Percentiles rank a stretch among this genome's conserved stretches.
phyloP scores from a whole-genome alignment of 2,888 invertebrate species.

The Diarsia rubi region DNA sequence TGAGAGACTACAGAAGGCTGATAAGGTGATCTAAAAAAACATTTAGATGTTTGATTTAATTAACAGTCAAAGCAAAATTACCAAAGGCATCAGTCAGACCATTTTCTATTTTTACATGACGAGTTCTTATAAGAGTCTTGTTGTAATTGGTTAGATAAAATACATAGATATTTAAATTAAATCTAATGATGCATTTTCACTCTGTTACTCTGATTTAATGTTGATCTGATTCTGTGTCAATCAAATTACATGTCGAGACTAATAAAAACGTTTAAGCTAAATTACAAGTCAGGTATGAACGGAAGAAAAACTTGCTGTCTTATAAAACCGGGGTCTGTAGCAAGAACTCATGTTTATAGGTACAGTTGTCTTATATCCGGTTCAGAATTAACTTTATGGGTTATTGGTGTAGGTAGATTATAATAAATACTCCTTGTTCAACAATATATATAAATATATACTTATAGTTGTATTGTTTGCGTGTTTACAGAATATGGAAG shows the following conservation, averaged over 20 bases:
- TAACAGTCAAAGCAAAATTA: neutral
- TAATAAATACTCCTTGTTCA: slow-evolving; percentile 37
- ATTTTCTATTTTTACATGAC: neutral
- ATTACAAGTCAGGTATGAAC: slow-evolving; percentile 64
- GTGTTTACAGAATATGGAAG: slow-evolving; percentile 6
- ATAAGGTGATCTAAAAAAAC: neutral
- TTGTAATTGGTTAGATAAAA: neutral
- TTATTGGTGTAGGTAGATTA: slow-evolving; percentile 49
- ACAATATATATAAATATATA: slow-evolving; percentile 4
- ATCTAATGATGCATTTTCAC: slow-evolving; percentile 17
- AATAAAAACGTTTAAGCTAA: slow-evolving; percentile 61
- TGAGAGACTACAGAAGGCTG: neutral
- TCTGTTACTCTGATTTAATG: slow-evolving; percentile 20
- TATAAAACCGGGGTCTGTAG: slow-evolving; percentile 52
- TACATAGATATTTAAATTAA: neutral
- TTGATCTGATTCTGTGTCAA: slow-evolving; percentile 63
- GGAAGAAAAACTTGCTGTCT: slow-evolving; percentile 68
- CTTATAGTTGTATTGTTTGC: slow-evolving; percentile 10
- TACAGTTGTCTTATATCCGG: slow-evolving; percentile 60
- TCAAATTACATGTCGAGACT: slow-evolving; percentile 50
- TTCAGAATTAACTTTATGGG: slow-evolving; percentile 55
- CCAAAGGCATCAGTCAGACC: neutral
- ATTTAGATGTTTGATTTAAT: neutral
- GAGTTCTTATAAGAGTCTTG: slow-evolving; percentile 13
- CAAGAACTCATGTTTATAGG: slow-evolving; percentile 55